Evolutionary conservation across 2,888 invertebrate genomes (phyloP).

Genomic region (Brachypterus glaber): DNA sequence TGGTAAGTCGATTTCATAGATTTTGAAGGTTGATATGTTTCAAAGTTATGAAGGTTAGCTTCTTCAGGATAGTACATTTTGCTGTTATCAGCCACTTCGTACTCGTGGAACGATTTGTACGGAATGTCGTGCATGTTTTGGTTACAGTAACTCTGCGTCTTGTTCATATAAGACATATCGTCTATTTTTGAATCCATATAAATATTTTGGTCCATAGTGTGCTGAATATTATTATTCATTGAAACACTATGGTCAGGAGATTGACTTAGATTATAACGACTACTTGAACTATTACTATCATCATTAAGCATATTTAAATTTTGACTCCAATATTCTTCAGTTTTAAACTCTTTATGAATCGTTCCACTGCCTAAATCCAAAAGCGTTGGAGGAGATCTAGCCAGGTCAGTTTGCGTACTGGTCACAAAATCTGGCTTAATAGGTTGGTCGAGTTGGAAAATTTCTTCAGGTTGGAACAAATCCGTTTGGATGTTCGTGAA

Average conservation of each 20-base stretch:
- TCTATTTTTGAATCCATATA: slow-evolving; percentile 27
- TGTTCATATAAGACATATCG: slow-evolving; percentile 23
- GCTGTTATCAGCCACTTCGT: slow-evolving; percentile 21
- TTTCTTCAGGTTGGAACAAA: slow-evolving; percentile 67
- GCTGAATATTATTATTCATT: slow-evolving; percentile 33
- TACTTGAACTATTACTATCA: slow-evolving; percentile 38
- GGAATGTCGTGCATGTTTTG: slow-evolving; percentile 17
- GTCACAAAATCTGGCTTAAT: slow-evolving; percentile 52
- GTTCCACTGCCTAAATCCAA: slow-evolving; percentile 65
- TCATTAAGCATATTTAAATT: slow-evolving; percentile 44
- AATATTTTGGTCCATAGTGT: slow-evolving; percentile 26
- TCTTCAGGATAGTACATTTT: slow-evolving; percentile 26
- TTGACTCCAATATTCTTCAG: slow-evolving; percentile 53
- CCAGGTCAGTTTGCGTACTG: slow-evolving; percentile 41
- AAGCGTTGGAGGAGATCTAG: slow-evolving; percentile 59
- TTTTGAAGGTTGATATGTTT: slow-evolving; percentile 22
- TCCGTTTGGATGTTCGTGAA: slow-evolving; percentile 53
- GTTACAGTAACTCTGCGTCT: slow-evolving; percentile 17
- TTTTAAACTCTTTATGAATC: slow-evolving; percentile 51
- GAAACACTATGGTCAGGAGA: slow-evolving; percentile 47
- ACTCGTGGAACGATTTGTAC: slow-evolving; percentile 20
- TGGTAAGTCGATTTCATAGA: slow-evolving; percentile 22
- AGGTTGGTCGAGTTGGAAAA: slow-evolving; percentile 67
- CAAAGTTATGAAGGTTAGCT: slow-evolving; percentile 19
- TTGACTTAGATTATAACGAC: slow-evolving; percentile 39